Evolutionary conservation across 1,140 invertebrate genomes (phyloP).

Genomic region (Gyrodactylus bullatarudis): DNA sequence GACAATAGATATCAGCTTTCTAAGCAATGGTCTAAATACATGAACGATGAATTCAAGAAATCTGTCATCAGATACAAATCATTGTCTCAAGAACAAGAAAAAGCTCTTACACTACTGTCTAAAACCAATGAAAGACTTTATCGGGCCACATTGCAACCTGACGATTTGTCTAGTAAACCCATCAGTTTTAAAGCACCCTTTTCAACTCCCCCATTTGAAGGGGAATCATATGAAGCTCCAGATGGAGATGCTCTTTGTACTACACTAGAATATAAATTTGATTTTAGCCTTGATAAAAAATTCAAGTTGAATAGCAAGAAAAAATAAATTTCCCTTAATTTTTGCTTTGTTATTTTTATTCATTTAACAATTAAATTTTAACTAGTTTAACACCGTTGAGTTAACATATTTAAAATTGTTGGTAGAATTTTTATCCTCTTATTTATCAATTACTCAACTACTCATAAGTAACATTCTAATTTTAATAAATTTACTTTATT

Average conservation of each 20-base stretch:
- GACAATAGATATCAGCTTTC: background rate
- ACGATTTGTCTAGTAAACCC: background rate
- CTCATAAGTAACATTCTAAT: too few species aligned
- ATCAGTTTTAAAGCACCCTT: background rate
- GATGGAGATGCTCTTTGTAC: background rate
- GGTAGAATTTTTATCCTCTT: too few species aligned
- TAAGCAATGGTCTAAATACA: background rate
- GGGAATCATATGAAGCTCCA: background rate
- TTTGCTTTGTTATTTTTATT: too few species aligned
- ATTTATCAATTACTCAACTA: too few species aligned
- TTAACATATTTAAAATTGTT: too few species aligned
- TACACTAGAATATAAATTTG: background rate
- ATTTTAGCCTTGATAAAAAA: background rate
- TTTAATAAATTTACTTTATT: too few species aligned
- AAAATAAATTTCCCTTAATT: too few species aligned
- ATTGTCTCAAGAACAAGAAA: background rate
- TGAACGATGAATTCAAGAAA: background rate
- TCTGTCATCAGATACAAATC: background rate
- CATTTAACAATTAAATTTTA: too few species aligned
- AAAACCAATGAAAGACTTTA: background rate
- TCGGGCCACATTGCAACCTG: background rate
- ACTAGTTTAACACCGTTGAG: too few species aligned
- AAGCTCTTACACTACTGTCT: background rate
- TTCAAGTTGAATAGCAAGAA: background rate
- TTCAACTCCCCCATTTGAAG: background rate